phyloP scores from a whole-genome alignment of 2,797 vertebrate genomes.

The Anomalospiza imberbis region DNA sequence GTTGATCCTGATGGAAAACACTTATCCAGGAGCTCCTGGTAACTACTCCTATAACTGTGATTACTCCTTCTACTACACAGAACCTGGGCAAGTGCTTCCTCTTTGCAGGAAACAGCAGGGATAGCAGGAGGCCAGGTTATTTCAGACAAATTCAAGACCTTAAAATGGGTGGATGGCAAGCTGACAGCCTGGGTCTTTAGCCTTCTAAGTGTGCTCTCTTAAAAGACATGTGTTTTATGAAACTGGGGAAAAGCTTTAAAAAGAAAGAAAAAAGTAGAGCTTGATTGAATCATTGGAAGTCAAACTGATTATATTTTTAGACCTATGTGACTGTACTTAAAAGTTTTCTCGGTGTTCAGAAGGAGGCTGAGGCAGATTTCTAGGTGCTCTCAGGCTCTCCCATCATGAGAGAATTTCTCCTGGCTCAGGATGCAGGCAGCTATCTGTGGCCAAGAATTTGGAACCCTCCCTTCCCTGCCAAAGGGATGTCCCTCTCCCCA shows the following conservation, averaged over 20 bases:
- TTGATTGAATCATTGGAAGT: not conserved
- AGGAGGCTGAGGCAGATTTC: not conserved
- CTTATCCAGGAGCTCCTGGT: not conserved
- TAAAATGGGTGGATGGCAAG: not conserved
- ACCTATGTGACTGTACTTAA: not conserved
- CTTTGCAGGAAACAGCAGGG: not conserved
- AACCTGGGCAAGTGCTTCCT: not conserved
- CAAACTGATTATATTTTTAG: not conserved
- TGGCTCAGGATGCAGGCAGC: not conserved
- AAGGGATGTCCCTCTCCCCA: not conserved
- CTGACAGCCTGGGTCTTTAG: not conserved
- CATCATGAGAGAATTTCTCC: not conserved
- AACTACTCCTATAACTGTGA: not conserved
- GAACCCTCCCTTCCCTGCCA: not conserved
- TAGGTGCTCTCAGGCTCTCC: not conserved
- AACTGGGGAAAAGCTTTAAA: not conserved
- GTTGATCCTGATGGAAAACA: not conserved
- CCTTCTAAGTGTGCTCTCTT: not conserved
- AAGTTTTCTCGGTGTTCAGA: not conserved
- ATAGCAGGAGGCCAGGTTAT: not conserved
- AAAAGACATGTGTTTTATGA: not conserved
- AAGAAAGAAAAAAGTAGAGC: not conserved
- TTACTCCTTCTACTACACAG: not conserved
- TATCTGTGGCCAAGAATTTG: not conserved
- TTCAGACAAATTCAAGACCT: not conserved